Evolutionary conservation across 2,113 vertebrate species (phyloP), one percentile per base, ranked within the genome.

Genomic region (Nycticebus coucang): DNA sequence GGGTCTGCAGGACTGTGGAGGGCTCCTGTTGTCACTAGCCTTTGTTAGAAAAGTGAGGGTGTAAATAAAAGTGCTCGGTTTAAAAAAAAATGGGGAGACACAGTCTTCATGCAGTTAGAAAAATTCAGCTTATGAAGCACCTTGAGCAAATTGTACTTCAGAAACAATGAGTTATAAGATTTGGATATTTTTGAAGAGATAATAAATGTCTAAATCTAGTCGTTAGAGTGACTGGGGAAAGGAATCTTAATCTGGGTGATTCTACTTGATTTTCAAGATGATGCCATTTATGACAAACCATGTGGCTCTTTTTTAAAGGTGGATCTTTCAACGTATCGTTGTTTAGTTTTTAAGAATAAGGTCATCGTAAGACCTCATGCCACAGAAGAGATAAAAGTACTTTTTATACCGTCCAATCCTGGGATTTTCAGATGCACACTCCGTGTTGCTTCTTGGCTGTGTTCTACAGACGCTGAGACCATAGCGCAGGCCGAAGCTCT

Each of bases 331-430:
- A 98, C 99, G 45, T 99, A 99, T 57, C 99, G 99, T n/a, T 99
- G 99, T 97, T 97, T 99, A 55, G 99, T 99, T 80, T 99, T 99
- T 96, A 99, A 99, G 98, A 99, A 99, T 98, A 99, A 99, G 98
- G 98, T 99, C 0, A 98, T 99, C 30, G 97, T 99, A 97, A 99
- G 99, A 92, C 98, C 99, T 22, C 99, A 99, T 94, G 98, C 98
- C 94, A 99, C 99, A 60, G 99, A 99, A 55, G 99, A 99, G 35
- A 98, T 99, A 98, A 99, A 99, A 98, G 98, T 99, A 82, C 98
- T 99, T 95, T 99, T 99, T 89, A 98, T 99, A 64, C 99, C 99
- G 12, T 98, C 98, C 4, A 96, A 96, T 88, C 89, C 99, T 3
- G 99, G 99, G 5, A 97, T 99, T 96, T 99, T 99, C 98, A 99